Evolutionary conservation across 2,113 vertebrate species (phyloP).

Genomic region (Cebidichthys violaceus): DNA sequence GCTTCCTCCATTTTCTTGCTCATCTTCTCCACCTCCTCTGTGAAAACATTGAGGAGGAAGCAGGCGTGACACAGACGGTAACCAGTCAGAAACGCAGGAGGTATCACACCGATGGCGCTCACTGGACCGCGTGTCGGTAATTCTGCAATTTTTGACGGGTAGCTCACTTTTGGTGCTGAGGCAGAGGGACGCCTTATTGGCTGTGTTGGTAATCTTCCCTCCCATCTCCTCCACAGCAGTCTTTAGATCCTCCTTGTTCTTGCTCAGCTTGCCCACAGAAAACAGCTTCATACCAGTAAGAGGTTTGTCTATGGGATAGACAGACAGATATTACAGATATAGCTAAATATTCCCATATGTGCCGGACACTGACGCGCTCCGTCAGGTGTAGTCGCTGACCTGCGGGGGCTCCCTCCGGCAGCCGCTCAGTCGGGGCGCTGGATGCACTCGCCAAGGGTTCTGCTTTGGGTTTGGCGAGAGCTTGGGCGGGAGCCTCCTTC

Average conservation of each 20-base stretch:
- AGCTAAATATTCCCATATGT: neutral
- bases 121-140: neutral
- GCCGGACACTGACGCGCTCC: neutral
- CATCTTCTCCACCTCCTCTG: slow-evolving; percentile 98
- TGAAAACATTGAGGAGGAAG: slow-evolving; percentile 1
- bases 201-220: slow-evolving; percentile 89
- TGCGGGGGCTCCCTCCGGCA: slow-evolving; percentile 76
- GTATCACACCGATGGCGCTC: neutral
- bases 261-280: slow-evolving; percentile 89
- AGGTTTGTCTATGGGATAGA: slow-evolving; percentile 86
- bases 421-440: slow-evolving; percentile 39
- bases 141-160: neutral
- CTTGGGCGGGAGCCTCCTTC: slow-evolving; percentile 72
- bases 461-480: slow-evolving; percentile 31
- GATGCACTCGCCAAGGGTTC: slow-evolving; percentile 73
- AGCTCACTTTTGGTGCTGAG: slow-evolving; percentile 93
- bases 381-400: slow-evolving; percentile 73
- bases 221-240: slow-evolving; percentile 89
- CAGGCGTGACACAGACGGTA: neutral
- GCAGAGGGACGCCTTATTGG: slow-evolving; percentile 91
- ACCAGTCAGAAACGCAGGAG: neutral
- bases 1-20: slow-evolving; percentile 97
- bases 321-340: neutral
- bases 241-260: slow-evolving; percentile 95
- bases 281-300: slow-evolving; percentile 92